Evolutionary conservation across 2,888 invertebrate species (phyloP).

Genomic region (Pilophorus perplexus): DNA sequence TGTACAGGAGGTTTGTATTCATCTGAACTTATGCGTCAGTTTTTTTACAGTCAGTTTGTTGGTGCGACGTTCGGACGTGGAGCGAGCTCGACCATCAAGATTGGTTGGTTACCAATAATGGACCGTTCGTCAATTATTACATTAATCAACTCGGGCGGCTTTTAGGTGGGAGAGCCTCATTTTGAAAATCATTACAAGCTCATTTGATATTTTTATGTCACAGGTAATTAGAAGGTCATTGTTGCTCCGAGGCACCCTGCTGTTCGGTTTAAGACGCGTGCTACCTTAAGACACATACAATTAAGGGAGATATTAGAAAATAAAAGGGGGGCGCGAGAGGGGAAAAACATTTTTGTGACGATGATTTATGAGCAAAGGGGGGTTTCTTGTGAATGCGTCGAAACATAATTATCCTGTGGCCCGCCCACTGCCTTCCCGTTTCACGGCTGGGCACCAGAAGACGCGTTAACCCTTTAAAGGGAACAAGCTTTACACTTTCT

Average conservation of each 20-base stretch:
- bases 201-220: slow-evolving; percentile 28
- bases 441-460: neutral
- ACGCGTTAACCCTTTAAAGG: too few species aligned
- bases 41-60: too few species aligned
- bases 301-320: slow-evolving; percentile 8
- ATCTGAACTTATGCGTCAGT: too few species aligned
- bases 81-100: too few species aligned
- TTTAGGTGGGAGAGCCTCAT: slow-evolving; percentile 7
- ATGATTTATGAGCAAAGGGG: slow-evolving; percentile 13
- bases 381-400: slow-evolving; percentile 12
- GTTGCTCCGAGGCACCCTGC: slow-evolving; percentile 3
- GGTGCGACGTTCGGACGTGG: too few species aligned
- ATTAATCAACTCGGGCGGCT: slow-evolving; percentile 12
- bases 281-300: slow-evolving; percentile 22
- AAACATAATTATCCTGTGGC: slow-evolving; percentile 17
- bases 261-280: slow-evolving; percentile 17
- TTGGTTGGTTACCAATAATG: slow-evolving; percentile 2
- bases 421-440: slow-evolving; percentile 10
- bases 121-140: neutral
- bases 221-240: slow-evolving; percentile 26
- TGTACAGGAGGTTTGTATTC: too few species aligned
- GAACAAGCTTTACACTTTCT: too few species aligned
- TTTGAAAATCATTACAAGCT: slow-evolving; percentile 24
- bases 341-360: slow-evolving; percentile 13
- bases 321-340: too few species aligned